These are phyloP conservation scores for Diachasma alloeum DNA, from an alignment of 1,140 invertebrate species.

Conservation along the genomic window DNA sequence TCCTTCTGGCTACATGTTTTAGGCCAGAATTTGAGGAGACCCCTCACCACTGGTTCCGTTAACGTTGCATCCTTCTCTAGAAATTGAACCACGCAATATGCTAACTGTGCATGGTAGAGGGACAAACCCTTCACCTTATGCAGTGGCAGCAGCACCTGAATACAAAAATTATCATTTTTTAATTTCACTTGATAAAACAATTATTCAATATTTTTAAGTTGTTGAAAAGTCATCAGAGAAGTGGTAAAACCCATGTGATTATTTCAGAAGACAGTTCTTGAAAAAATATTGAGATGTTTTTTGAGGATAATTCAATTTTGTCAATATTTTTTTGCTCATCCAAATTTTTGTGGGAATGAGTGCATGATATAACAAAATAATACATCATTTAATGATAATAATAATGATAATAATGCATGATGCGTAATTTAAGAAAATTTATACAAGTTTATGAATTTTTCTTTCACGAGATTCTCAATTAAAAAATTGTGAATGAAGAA, in stretches of 20 bases:
- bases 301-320: no score
- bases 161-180: constrained; percentile 17
- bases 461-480: no score
- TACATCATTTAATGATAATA: no score
- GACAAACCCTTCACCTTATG: constrained; percentile 96
- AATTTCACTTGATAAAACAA: not conserved
- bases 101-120: constrained; percentile 95
- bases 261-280: no score
- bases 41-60: constrained; percentile 95
- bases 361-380: no score
- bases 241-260: no score
- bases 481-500: no score
- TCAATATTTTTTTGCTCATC: no score
- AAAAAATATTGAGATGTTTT: no score
- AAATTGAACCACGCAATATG: constrained; percentile 99
- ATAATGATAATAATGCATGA: not conserved
- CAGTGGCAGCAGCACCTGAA: constrained; percentile 90
- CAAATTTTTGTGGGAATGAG: no score
- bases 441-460: no score
- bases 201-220: not conserved
- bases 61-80: constrained; percentile 97
- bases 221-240: not conserved
- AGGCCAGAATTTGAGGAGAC: constrained; percentile 98
- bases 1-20: constrained; percentile 99
- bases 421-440: no score